phyloP scores from a whole-genome alignment of 2,888 invertebrate species.

The Drosophila infuscata region DNA sequence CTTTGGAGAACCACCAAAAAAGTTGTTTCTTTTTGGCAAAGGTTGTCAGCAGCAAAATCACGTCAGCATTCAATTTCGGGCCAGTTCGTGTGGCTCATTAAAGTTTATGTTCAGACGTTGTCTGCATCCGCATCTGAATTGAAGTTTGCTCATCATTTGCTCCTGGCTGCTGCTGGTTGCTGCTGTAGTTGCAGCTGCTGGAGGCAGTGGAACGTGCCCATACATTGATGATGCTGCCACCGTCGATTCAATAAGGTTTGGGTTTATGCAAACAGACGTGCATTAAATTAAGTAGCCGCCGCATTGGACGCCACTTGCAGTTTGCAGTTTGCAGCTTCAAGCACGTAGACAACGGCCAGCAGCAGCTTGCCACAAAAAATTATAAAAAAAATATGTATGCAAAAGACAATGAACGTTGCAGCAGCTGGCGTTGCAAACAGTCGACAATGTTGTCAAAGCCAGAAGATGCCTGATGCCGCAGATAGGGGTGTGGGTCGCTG shows the following conservation, averaged over 20 bases:
- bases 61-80: slow-evolving; percentile 76
- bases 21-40: background rate
- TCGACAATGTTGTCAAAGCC: slow-evolving; percentile 66
- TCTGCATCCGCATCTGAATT: slow-evolving; percentile 54
- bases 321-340: slow-evolving; percentile 32
- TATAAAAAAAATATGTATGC: slow-evolving; percentile 32
- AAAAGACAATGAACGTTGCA: slow-evolving; percentile 49
- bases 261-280: slow-evolving; percentile 81
- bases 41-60: slow-evolving; percentile 58
- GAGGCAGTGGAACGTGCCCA: slow-evolving; percentile 77
- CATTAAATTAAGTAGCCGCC: slow-evolving; percentile 80
- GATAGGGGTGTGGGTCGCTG: background rate
- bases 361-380: slow-evolving; percentile 34
- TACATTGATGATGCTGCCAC: slow-evolving; percentile 75
- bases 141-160: slow-evolving; percentile 81
- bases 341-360: slow-evolving; percentile 67
- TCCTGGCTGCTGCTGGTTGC: slow-evolving; percentile 19
- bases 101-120: slow-evolving; percentile 74
- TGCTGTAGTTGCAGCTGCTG: slow-evolving; percentile 37
- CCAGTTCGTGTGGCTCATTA: slow-evolving; percentile 78
- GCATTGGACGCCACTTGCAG: slow-evolving; percentile 68
- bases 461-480: background rate
- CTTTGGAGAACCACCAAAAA: background rate
- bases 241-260: slow-evolving; percentile 78
- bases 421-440: slow-evolving; percentile 37